Conservation (phyloP, 2,797 vertebrate species). For the Pipistrellus nathusii region DNA sequence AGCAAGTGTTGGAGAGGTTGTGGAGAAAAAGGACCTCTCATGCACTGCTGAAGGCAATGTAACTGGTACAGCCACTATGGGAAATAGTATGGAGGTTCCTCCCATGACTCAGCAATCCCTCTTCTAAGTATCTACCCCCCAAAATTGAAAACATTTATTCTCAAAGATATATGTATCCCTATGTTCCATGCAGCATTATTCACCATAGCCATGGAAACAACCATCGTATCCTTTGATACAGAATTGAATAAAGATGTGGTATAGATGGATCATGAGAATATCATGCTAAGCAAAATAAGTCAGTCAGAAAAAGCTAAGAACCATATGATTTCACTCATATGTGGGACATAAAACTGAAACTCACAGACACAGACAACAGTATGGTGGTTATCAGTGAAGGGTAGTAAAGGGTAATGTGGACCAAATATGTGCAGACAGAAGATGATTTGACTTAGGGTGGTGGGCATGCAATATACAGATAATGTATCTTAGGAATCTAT, state of each 20-base stretch:
- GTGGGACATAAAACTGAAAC: neutral
- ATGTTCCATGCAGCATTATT: neutral
- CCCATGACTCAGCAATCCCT: neutral
- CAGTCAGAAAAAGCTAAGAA: neutral
- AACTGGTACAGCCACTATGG: neutral
- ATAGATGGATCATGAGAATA: neutral
- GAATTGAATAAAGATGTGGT: neutral
- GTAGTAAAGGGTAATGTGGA: neutral
- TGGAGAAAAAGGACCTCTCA: neutral
- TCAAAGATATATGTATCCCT: neutral
- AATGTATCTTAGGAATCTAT: neutral
- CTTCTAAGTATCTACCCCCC: neutral
- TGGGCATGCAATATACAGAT: neutral
- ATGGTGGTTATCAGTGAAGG: neutral
- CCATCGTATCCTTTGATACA: neutral
- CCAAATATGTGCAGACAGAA: neutral
- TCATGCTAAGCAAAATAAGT: neutral
- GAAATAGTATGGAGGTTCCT: neutral
- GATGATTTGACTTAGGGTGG: neutral
- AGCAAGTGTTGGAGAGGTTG: neutral
- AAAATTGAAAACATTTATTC: neutral
- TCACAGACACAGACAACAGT: neutral
- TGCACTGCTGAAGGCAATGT: neutral
- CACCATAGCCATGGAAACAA: neutral
- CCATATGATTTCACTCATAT: neutral